Base-by-base conservation (phyloP, 2,888 invertebrate species). In the Pasiphila rectangulata region DNA sequence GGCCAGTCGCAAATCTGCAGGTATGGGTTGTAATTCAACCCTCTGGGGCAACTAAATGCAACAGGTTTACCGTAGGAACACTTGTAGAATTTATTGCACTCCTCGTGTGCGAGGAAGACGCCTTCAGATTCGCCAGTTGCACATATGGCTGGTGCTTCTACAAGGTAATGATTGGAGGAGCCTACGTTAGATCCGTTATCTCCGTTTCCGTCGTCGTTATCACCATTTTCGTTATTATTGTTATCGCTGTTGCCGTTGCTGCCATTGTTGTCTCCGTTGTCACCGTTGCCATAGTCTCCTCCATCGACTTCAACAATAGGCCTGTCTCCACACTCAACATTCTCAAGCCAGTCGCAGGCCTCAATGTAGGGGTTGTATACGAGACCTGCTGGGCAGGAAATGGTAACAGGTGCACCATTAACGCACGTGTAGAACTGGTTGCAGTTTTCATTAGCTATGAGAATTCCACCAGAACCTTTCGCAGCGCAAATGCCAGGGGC, bases 1-100 rank as follows among this genome's bases (percentile, higher is more conserved):
- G 73, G 64, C 71, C 71, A 75, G 35, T 77, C 77, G 42, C 79
- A 79, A 16, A 46, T 45, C 32, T 69, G 51, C 0, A 20, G 57
- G 0, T 40, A 15, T 0, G 68, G 63, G 42, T 76, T 70, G 49
- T 61, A 79, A 4, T 69, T 38, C 4, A 75, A 60, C 10, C 40
- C 46, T 2, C 32, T 42, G 1, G 64, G 59, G 24, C 79, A 79
- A 3, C 1, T 35, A 3, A 61, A 2, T 0, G 63, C 34, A 0
- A 74, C 56, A 2, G 74, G 69, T 4, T 27, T 7, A 3, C 74
- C 67, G 16, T 16, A 20, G 10, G 32, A 32, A 9, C 79, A 79
- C 32, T 60, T 62, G 43, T 77, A 77, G 34, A 65, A 76, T 35
- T 64, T 46, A 23, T 68, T 64, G 46, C 77, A 77, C 21, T 57